phyloP scores from a whole-genome alignment of 2,888 invertebrate species.

The Rhagonycha lutea region DNA sequence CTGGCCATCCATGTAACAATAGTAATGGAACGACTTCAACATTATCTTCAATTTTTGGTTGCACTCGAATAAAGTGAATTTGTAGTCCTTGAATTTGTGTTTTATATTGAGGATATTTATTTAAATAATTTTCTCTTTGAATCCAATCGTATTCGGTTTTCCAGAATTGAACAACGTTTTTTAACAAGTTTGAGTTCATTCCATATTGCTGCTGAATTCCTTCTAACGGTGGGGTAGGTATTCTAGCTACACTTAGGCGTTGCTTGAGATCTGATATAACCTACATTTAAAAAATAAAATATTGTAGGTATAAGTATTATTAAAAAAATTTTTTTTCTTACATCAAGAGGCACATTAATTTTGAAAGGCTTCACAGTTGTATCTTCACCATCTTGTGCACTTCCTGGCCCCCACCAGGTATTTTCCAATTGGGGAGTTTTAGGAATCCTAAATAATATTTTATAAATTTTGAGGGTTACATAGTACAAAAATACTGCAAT shows the following conservation, averaged over 20 bases:
- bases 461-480: background rate
- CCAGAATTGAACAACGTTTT: conserved; percentile 78
- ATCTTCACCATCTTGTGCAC: conserved; percentile 56
- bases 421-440: conserved; percentile 41
- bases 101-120: conserved; percentile 69
- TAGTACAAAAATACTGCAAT: background rate
- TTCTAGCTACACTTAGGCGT: conserved; percentile 57
- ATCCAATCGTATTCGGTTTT: conserved; percentile 69
- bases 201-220: conserved; percentile 77
- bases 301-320: no score
- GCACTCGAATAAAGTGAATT: conserved; percentile 70
- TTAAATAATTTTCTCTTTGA: conserved; percentile 63
- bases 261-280: conserved; percentile 58
- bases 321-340: conserved; percentile 45
- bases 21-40: conserved; percentile 61
- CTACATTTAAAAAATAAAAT: no score
- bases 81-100: conserved; percentile 72
- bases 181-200: conserved; percentile 69
- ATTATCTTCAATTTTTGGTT: conserved; percentile 52
- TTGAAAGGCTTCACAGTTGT: conserved; percentile 62
- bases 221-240: conserved; percentile 61
- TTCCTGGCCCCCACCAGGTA: conserved; percentile 65
- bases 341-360: conserved; percentile 65
- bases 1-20: conserved; percentile 89
- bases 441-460: background rate